Percentiles rank a stretch among this genome's conserved stretches.
Evolutionary conservation across 2,888 invertebrate genomes (phyloP).

Genomic region (Trichopria drosophilae): DNA sequence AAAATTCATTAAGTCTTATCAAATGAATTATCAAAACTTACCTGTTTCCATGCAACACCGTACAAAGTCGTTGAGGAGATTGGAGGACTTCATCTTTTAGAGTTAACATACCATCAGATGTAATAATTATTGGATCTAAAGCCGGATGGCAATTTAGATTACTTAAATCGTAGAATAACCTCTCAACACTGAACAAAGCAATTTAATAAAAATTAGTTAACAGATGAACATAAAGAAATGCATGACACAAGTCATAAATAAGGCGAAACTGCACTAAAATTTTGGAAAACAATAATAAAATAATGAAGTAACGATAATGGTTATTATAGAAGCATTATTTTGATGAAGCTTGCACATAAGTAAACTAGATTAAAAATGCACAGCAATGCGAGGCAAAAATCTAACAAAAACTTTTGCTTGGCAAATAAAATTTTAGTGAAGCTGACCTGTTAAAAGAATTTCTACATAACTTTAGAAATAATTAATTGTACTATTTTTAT

Average conservation of each 20-base stretch:
- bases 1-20: no score
- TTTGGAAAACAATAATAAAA: conserved; percentile 2
- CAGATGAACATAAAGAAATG: background rate
- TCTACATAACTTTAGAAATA: no score
- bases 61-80: conserved; percentile 80
- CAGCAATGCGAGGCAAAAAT: no score
- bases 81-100: conserved; percentile 78
- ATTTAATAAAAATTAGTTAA: conserved; percentile 16
- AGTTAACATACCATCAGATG: conserved; percentile 75
- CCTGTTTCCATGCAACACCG: conserved; percentile 87
- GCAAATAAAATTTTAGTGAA: no score
- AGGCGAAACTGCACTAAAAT: conserved; percentile 6
- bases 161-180: conserved; percentile 82
- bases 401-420: no score
- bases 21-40: conserved; percentile 54
- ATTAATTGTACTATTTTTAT: no score
- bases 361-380: no score
- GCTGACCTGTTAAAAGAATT: no score
- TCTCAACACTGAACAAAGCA: conserved; percentile 77
- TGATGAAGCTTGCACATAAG: no score
- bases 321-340: no score
- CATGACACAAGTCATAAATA: conserved; percentile 7
- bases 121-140: conserved; percentile 82
- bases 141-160: conserved; percentile 79
- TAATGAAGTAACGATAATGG: no score